Base-by-base conservation (phyloP, 2,113 vertebrate species). In the Caloenas nicobarica region DNA sequence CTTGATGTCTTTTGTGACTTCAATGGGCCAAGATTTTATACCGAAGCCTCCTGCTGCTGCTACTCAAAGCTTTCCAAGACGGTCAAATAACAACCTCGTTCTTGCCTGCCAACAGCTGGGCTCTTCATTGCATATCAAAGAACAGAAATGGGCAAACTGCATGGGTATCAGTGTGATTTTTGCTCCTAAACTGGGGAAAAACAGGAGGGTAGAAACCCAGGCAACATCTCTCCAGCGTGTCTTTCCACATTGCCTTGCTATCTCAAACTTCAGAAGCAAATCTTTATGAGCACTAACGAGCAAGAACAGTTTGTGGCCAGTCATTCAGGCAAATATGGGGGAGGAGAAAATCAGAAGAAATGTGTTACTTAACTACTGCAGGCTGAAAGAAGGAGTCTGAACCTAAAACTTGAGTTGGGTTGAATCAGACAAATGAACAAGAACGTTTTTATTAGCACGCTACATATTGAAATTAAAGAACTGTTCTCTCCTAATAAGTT, bases 291-390 rank as follows among this genome's bases (percentile, higher is more conserved):
- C 11, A n/a, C 26, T 86, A 78, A 90, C 50, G 26, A 71, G 36
- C 38, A 88, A 61, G 34, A 71, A 9, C 23, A 13, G 10, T 22
- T 57, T 66, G 42, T 70, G 38, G 21, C 6, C 72, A 50, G 22
- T 38, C 38, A 56, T 57, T 61, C 68, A 78, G 62, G 38, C 17
- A 79, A 91, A 66, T 70, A 22, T 1, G 3, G 8, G 8, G 23
- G 29, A 93, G 40, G 40, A 89, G 16, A n/a, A 89, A 91, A 77
- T 77, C 78, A 89, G 87, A 79, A 92, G 36, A 65, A 89, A 65
- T 16, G 13, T 71, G 17, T 78, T 68, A 23, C 44, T 90, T 88
- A 77, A 29, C 54, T 64, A 34, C 51, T 60, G 21, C 33, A 79
- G 72, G 58, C 31, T 78, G 68, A 64, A 56, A 56, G 76, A 88